A percentile compares a stretch with the other conserved stretches of the same genome.
phyloP scores from a whole-genome alignment of 2,888 invertebrate species.

The Arenicola marina region DNA sequence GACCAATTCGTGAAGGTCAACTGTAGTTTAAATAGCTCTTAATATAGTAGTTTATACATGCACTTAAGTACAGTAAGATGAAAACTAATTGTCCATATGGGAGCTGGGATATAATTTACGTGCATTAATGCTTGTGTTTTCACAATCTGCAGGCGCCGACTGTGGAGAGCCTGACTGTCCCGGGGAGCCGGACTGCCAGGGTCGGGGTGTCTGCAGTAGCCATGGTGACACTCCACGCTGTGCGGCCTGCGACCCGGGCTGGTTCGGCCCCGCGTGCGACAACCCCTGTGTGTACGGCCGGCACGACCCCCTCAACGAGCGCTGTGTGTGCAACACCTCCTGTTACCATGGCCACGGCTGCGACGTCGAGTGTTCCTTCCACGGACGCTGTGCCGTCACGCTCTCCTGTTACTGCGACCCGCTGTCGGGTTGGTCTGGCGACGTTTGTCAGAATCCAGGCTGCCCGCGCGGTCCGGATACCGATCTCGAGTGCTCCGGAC shows the following conservation, averaged over 20 bases:
- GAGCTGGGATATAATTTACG: too few species aligned
- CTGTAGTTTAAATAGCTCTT: too few species aligned
- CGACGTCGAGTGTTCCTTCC: constrained; percentile 42
- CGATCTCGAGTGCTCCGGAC: constrained; percentile 38
- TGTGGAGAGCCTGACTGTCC: constrained; percentile 41
- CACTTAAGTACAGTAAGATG: too few species aligned
- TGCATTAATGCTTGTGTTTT: background rate
- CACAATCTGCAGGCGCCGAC: constrained; percentile 35
- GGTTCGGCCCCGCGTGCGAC: constrained; percentile 42
- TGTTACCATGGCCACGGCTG: constrained; percentile 44
- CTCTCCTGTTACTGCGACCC: constrained; percentile 40
- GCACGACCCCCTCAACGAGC: constrained; percentile 26
- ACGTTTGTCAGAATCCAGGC: constrained; percentile 40
- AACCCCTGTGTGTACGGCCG: constrained; percentile 39
- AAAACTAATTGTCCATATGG: too few species aligned
- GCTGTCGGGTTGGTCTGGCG: constrained; percentile 40
- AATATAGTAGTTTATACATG: too few species aligned
- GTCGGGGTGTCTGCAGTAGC: constrained; percentile 37
- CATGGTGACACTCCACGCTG: constrained; percentile 39
- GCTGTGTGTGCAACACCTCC: constrained; percentile 40
- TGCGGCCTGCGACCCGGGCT: constrained; percentile 38
- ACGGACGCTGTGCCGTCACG: constrained; percentile 38
- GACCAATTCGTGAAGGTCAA: too few species aligned
- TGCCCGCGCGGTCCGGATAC: constrained; percentile 40
- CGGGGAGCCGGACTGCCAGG: constrained; percentile 42